These are phyloP conservation scores for Tenthredo mesomela DNA, from an alignment of 2,888 invertebrate genomes.

Conservation along the genomic window DNA sequence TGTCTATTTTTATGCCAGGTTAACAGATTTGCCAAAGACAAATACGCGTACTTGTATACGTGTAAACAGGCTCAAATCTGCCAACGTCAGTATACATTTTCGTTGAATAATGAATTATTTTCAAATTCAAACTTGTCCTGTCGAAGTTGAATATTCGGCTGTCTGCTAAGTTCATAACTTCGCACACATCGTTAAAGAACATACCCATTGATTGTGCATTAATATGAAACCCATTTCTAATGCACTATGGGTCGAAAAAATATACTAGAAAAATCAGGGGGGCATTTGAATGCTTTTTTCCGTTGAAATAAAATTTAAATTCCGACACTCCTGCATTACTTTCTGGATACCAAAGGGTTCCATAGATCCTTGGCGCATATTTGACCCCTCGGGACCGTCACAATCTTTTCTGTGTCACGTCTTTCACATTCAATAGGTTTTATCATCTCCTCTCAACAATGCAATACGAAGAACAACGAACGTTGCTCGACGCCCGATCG, in stretches of 20 bases:
- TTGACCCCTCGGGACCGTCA: slow-evolving; percentile 15
- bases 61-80: neutral
- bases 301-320: neutral
- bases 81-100: slow-evolving; percentile 2
- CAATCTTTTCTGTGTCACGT: neutral
- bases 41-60: neutral
- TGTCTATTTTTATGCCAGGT: neutral
- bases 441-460: slow-evolving; percentile 26
- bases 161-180: neutral
- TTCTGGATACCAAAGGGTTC: neutral
- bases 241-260: neutral
- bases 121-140: neutral
- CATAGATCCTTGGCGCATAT: neutral
- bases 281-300: neutral
- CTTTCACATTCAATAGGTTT: slow-evolving; percentile 28
- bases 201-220: neutral
- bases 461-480: slow-evolving; percentile 38
- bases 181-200: neutral
- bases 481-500: slow-evolving; percentile 17
- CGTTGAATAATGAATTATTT: neutral
- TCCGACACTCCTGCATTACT: neutral
- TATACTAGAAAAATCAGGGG: neutral
- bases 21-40: slow-evolving; percentile 22
- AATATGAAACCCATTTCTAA: neutral
- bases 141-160: neutral